Percentiles rank a stretch among this genome's conserved stretches.
These are phyloP conservation scores for Carassius gibelio DNA, from an alignment of 2,113 vertebrate genomes.

Conservation along the genomic window DNA sequence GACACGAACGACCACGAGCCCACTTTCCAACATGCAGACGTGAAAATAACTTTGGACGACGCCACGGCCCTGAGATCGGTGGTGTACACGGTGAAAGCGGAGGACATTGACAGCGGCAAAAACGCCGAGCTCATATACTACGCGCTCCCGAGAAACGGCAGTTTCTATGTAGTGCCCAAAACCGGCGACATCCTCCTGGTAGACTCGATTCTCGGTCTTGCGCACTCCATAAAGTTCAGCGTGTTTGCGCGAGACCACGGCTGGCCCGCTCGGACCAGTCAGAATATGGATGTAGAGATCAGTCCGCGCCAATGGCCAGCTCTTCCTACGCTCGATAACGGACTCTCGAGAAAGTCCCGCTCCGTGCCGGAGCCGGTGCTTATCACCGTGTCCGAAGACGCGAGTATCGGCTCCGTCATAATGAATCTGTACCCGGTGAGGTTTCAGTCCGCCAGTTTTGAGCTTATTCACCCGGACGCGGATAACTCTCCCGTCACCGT, in stretches of 20 bases:
- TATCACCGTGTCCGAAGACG: conserved; percentile 82
- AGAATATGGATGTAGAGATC: conserved; percentile 75
- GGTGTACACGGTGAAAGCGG: conserved; percentile 77
- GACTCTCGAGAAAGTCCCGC: conserved; percentile 65
- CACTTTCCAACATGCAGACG: conserved; percentile 67
- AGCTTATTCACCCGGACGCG: conserved; percentile 77
- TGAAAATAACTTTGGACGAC: conserved; percentile 79
- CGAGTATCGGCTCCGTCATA: conserved; percentile 78
- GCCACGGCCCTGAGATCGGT: conserved; percentile 79
- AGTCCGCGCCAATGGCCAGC: conserved; percentile 73
- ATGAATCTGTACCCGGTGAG: conserved; percentile 76
- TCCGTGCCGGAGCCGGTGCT: conserved; percentile 70
- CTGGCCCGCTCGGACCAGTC: conserved; percentile 79
- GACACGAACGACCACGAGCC: conserved; percentile 88
- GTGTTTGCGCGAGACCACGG: conserved; percentile 85
- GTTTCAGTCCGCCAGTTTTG: conserved; percentile 76
- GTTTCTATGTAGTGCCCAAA: conserved; percentile 87
- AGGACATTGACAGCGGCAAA: conserved; percentile 81
- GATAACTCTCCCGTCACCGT: conserved; percentile 79
- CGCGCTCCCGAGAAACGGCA: conserved; percentile 77
- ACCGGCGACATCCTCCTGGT: conserved; percentile 84
- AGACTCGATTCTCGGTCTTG: conserved; percentile 82
- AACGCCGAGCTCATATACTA: conserved; percentile 86
- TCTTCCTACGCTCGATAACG: conserved; percentile 14
- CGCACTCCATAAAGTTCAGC: conserved; percentile 74